These are phyloP conservation scores for Apocrypta bakeri DNA, from an alignment of 1,140 invertebrate species.

Conservation along the genomic window DNA sequence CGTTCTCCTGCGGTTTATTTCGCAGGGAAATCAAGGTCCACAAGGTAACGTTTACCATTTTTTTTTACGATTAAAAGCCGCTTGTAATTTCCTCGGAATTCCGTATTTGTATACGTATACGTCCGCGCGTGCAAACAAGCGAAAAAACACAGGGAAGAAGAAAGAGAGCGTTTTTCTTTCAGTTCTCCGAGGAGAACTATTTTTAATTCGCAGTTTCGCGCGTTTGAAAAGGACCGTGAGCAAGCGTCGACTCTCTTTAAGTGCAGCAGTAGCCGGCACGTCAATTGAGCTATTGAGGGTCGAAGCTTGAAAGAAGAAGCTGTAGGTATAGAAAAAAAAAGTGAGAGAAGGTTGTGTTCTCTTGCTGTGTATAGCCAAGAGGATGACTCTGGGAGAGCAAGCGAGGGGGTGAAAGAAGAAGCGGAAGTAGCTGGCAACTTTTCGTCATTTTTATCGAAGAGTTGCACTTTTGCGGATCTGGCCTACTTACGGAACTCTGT, in stretches of 20 bases:
- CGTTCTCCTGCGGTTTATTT: no score
- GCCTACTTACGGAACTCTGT: conserved; percentile 27
- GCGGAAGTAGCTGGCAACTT: conserved; percentile 26
- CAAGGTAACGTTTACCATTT: background rate
- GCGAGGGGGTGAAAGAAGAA: conserved; percentile 35
- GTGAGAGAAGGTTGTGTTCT: conserved; percentile 3
- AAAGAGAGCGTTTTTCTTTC: conserved; percentile 35
- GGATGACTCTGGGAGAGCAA: background rate
- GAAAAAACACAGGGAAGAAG: conserved; percentile 3
- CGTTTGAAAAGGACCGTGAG: conserved; percentile 4
- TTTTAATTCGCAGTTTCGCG: conserved; percentile 47
- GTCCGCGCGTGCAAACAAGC: background rate
- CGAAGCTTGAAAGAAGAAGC: conserved; percentile 48
- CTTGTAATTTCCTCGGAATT: background rate
- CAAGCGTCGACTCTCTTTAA: conserved; percentile 45
- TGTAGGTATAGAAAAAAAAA: conserved; percentile 8
- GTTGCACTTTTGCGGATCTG: conserved; percentile 50
- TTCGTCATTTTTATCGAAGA: conserved; percentile 46
- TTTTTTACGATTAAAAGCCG: background rate
- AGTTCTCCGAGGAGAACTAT: conserved; percentile 25
- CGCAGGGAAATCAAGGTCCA: no score
- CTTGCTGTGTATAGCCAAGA: background rate
- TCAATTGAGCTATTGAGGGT: conserved; percentile 51
- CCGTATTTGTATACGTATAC: background rate
- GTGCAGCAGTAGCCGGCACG: background rate